These are phyloP conservation scores for Platyrinchus mystaceus DNA, from an alignment of 2,797 vertebrate genomes.

Conservation along the genomic window DNA sequence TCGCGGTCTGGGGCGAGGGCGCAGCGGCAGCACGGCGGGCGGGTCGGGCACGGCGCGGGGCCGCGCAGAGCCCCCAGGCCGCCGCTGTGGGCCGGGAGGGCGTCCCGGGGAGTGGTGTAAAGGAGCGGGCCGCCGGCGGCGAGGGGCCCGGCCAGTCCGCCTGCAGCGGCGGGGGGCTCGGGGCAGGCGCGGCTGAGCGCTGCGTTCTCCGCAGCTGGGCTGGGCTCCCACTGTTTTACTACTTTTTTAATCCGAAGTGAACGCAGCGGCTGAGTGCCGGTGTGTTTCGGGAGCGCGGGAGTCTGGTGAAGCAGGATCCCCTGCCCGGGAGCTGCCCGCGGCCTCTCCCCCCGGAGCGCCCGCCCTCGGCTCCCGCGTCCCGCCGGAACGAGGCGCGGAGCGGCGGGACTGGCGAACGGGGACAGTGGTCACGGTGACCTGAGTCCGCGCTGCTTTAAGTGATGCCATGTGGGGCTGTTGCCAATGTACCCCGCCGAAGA, in stretches of 20 bases:
- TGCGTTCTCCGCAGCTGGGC: not conserved
- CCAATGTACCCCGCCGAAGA: accelerated
- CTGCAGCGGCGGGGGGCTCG: not conserved
- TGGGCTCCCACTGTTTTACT: accelerated
- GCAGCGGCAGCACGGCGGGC: too few relatives aligned
- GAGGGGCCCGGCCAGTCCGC: not conserved
- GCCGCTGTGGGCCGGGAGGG: not conserved
- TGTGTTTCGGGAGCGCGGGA: too few relatives aligned
- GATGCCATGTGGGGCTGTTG: accelerated
- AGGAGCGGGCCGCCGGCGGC: not conserved
- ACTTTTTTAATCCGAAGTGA: not conserved
- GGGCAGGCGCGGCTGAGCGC: not conserved
- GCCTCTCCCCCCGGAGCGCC: not conserved
- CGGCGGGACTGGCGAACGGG: accelerated
- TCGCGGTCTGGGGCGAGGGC: too few relatives aligned
- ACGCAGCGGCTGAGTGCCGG: accelerated
- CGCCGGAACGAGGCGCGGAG: not conserved
- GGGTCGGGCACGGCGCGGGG: too few relatives aligned
- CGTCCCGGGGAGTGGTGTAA: too few relatives aligned
- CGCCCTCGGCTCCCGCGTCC: not conserved
- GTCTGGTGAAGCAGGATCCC: not conserved
- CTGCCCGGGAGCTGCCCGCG: accelerated
- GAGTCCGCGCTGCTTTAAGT: not conserved
- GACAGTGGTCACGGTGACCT: accelerated
- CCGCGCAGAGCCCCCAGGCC: too few relatives aligned